Evolutionary conservation across 1,140 invertebrate genomes (phyloP), one percentile per base, ranked within the genome.

Genomic region (Drosophila navojoa): DNA sequence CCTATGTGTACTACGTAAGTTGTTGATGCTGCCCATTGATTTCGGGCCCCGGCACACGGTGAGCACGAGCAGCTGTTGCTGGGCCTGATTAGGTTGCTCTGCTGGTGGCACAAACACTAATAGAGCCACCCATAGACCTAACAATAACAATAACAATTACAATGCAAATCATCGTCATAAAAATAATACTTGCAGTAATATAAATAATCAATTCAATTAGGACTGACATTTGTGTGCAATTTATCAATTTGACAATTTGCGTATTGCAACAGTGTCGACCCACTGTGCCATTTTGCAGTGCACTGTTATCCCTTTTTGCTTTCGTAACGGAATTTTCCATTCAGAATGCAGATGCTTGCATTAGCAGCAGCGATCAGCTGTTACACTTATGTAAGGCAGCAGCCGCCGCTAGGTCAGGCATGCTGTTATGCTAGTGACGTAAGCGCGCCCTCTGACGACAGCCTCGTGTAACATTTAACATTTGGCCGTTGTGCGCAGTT

Each of bases 41-140:
- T 89, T 86, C 84, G 84, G 84, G 84, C 85, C 85, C 84, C 84
- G 82, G 45, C 70, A 75, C 81, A 70, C 35, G 40, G 16, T 15
- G 16, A 7, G 16, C 15, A 52, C 49, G n/a, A 22, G 45, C 45
- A 32, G 47, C 55, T 35, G 27, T 55, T 35, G 50, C 11, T n/a
- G 11, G 19, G 61, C 66, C 54, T 59, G 81, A 85, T 81, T 85
- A 86, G 81, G 32, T 49, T 42, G 47, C 55, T 62, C 67, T 63
- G 59, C 49, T 66, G 63, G 58, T 29, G 47, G 19, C 27, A 29
- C 27, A 29, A 29, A 29, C 27, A 29, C 1, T 4, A 29, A 29
- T 22, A 22, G 5, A 29, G 27, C 27, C 5, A 2, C 42, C 1
- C 35, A 35, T 15, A 11, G 22, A 42, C 67, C 54, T 53, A 72